Base-by-base conservation (phyloP, 1,140 invertebrate genomes). In the Plectrocnemia conspersa region DNA sequence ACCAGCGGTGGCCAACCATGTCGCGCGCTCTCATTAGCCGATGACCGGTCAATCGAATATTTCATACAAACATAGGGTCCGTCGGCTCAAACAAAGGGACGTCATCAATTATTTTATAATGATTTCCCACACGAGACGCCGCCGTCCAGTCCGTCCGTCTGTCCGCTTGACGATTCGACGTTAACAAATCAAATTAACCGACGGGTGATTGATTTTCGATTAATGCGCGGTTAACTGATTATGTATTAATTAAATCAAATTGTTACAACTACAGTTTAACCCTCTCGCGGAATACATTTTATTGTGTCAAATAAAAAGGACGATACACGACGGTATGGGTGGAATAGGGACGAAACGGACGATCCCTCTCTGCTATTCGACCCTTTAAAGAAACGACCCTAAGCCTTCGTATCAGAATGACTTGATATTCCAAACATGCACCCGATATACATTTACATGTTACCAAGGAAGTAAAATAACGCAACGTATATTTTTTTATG, bases 341-440 rank as follows among this genome's bases (percentile, higher is more conserved):
- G 42, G 13, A 45, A 25, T n/a, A 45, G 23, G 21, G 42, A 6
- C 23, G 24, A 11, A 35, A 35, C 16, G 32, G 24, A 27, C 42
- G 42, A n/a, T n/a, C n/a, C n/a, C 29, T 13, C 23, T 45, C 40
- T 25, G 42, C 22, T 3, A 19, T 7, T 25, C 42, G 23, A 45
- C 42, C 42, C 40, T 25, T 45, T 25, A 27, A 45, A 45, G 29
- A 27, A 45, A 45, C 42, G 42, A 45, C 23, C 42, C 42, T 13
- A 45, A 45, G 42, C 25, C 25, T 45, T 27, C 24, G 13, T 45
- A 45, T 45, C 21, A 16, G 42, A 45, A n/a, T n/a, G n/a, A n/a
- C n/a, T n/a, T n/a, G n/a, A n/a, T n/a, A n/a, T n/a, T n/a, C n/a
- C n/a, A n/a, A n/a, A n/a, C n/a, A n/a, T n/a, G n/a, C n/a, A n/a